These are phyloP conservation scores for Iguana delicatissima DNA, from an alignment of 2,797 vertebrate species.

Conservation along the genomic window DNA sequence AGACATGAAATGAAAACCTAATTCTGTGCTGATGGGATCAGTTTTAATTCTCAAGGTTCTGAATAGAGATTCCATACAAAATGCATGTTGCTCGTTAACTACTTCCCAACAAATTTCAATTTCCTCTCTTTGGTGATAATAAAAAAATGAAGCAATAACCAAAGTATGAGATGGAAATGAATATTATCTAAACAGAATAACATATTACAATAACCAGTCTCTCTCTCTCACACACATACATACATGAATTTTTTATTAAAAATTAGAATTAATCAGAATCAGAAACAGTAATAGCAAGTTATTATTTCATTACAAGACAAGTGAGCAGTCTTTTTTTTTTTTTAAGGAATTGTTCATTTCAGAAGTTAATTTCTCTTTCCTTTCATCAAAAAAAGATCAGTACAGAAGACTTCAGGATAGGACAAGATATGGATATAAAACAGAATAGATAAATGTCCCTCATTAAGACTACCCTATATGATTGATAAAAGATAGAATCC, in stretches of 20 bases:
- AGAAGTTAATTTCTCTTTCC: not conserved
- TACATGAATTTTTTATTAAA: slow-evolving; percentile 63
- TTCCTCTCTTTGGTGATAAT: slow-evolving; percentile 69
- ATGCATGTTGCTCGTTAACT: slow-evolving; percentile 63
- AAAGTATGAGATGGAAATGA: slow-evolving; percentile 60
- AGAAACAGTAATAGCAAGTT: not conserved
- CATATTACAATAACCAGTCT: slow-evolving; percentile 48
- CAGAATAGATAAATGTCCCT: slow-evolving; percentile 53
- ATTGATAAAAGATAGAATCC: slow-evolving; percentile 33
- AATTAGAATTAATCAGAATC: slow-evolving; percentile 33
- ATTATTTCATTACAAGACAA: slow-evolving; percentile 22
- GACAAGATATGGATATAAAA: slow-evolving; percentile 8
- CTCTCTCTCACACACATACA: not conserved
- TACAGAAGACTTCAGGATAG: not conserved
- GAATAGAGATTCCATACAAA: slow-evolving; percentile 56
- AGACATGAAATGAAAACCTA: slow-evolving; percentile 58
- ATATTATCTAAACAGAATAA: slow-evolving; percentile 68
- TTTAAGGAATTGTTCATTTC: slow-evolving; percentile 42
- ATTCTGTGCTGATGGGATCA: slow-evolving; percentile 46
- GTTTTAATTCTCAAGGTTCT: slow-evolving; percentile 65
- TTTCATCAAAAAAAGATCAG: not conserved
- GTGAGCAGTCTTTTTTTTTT: slow-evolving; percentile 42
- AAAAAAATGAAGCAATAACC: slow-evolving; percentile 59
- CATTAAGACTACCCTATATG: slow-evolving; percentile 53
- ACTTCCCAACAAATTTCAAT: slow-evolving; percentile 66